These are phyloP conservation scores for Semicossyphus pulcher DNA, from an alignment of 2,113 vertebrate species.

Conservation along the genomic window DNA sequence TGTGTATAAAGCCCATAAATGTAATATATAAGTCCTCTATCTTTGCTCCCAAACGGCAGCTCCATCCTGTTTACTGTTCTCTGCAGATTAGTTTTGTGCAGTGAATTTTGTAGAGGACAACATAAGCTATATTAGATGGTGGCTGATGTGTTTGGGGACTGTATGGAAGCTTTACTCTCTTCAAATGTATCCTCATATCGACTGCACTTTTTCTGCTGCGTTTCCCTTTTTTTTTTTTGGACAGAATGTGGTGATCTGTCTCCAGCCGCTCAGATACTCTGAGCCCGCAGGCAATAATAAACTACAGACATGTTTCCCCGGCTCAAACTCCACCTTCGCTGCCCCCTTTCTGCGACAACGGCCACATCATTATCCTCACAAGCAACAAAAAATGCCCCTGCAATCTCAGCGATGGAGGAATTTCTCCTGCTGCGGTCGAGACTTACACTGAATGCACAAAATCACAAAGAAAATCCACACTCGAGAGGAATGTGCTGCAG, in stretches of 20 bases:
- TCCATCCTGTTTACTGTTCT: slow-evolving; percentile 27
- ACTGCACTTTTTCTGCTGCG: slow-evolving; percentile 32
- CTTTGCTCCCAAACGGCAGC: background rate
- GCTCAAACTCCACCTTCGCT: slow-evolving; percentile 57
- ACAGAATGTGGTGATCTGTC: slow-evolving; percentile 53
- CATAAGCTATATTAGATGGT: slow-evolving; percentile 37
- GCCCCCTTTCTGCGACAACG: slow-evolving; percentile 65
- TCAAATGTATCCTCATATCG: slow-evolving; percentile 53
- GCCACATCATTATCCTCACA: slow-evolving; percentile 67
- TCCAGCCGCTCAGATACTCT: slow-evolving; percentile 39
- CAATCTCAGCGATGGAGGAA: slow-evolving; percentile 51
- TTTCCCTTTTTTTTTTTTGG: slow-evolving; percentile 21
- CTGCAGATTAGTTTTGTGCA: background rate
- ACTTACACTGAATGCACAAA: slow-evolving; percentile 36
- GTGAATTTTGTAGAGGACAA: slow-evolving; percentile 25
- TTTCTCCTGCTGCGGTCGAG: slow-evolving; percentile 25
- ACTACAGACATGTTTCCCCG: slow-evolving; percentile 61
- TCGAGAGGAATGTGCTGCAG: slow-evolving; percentile 19
- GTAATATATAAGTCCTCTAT: background rate
- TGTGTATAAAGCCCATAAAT: slow-evolving; percentile 9
- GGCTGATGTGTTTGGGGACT: slow-evolving; percentile 48
- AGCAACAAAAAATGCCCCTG: slow-evolving; percentile 53
- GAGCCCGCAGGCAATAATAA: slow-evolving; percentile 70
- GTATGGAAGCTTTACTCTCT: slow-evolving; percentile 33
- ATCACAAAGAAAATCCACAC: slow-evolving; percentile 30